Percentiles rank a stretch among this genome's conserved stretches.
phyloP scores from a whole-genome alignment of 2,888 invertebrate genomes.

The Drosophila phalerata region DNA sequence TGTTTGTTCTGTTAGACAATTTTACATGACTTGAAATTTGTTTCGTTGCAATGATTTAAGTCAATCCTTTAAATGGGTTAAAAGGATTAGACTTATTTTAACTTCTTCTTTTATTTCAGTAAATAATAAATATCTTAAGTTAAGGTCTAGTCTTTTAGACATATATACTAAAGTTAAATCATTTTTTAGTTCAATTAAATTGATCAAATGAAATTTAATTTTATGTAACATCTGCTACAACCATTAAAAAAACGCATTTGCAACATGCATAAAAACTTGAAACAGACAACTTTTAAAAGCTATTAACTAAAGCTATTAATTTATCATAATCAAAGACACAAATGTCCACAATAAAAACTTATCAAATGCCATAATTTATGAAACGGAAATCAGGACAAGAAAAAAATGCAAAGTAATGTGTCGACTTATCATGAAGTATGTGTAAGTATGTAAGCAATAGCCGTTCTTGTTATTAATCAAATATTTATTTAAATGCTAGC shows the following conservation, averaged over 20 bases:
- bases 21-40: constrained; percentile 13
- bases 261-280: no score
- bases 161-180: no score
- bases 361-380: constrained; percentile 67
- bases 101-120: no score
- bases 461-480: constrained; percentile 69
- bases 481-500: constrained; percentile 72
- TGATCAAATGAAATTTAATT: no score
- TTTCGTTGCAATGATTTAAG: neutral
- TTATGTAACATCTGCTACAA: no score
- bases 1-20: constrained; percentile 1
- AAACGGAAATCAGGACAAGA: constrained; percentile 22
- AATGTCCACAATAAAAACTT: constrained; percentile 67
- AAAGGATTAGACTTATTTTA: no score
- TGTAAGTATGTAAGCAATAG: constrained; percentile 9
- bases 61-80: no score
- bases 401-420: constrained; percentile 42
- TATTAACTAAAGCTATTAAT: constrained; percentile 39
- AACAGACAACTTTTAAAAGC: constrained; percentile 12
- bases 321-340: constrained; percentile 68
- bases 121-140: no score
- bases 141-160: no score
- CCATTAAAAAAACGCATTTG: no score
- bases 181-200: no score
- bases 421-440: constrained; percentile 49